These are phyloP conservation scores for Parapsyche elsis DNA, from an alignment of 1,140 invertebrate genomes.

Conservation along the genomic window DNA sequence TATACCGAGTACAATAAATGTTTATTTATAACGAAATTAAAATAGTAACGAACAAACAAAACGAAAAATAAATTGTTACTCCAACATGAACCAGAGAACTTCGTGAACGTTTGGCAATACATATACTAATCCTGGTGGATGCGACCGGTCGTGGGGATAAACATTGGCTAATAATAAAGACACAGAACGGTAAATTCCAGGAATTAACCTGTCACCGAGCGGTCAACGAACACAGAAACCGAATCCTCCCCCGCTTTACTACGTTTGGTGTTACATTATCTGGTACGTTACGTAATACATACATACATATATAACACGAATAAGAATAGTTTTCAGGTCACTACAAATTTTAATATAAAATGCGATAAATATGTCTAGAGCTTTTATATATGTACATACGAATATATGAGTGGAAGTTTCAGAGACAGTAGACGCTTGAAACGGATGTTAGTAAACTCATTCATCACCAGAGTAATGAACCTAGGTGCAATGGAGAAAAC, in stretches of 20 bases:
- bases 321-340: neutral
- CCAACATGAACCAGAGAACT: neutral
- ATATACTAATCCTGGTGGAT: conserved; percentile 35
- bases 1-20: neutral
- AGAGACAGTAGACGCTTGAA: conserved; percentile 5
- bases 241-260: conserved; percentile 16
- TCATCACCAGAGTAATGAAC: conserved; percentile 19
- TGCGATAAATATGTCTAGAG: neutral
- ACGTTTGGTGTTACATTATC: neutral
- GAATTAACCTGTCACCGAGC: conserved; percentile 47
- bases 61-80: no score
- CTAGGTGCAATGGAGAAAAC: conserved; percentile 15
- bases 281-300: neutral
- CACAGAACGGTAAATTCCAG: conserved; percentile 47
- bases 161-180: conserved; percentile 51
- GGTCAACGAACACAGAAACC: conserved; percentile 37
- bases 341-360: conserved; percentile 1
- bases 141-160: conserved; percentile 35
- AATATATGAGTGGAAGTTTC: neutral
- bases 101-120: conserved; percentile 27
- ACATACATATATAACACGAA: neutral
- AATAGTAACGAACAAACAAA: neutral
- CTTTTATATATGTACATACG: neutral
- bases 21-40: neutral
- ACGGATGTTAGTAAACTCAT: conserved; percentile 18